These are phyloP conservation scores for Dilophus febrilis DNA, from an alignment of 2,888 invertebrate species.

Conservation along the genomic window DNA sequence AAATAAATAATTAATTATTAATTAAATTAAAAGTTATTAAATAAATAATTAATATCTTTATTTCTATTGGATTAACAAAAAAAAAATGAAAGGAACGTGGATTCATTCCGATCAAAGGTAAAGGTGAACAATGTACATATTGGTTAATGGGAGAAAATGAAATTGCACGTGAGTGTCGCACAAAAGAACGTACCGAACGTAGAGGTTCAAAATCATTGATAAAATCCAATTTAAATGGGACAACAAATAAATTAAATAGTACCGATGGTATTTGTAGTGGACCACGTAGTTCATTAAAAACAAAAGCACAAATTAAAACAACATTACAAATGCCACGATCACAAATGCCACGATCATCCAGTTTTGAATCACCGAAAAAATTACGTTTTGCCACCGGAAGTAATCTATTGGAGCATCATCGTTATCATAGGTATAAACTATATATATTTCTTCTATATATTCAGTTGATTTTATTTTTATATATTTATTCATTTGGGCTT, in stretches of 20 bases:
- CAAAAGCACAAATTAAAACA: no score
- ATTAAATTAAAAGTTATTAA: no score
- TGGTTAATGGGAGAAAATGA: slow-evolving; percentile 67
- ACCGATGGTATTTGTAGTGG: slow-evolving; percentile 22
- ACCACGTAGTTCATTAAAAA: slow-evolving; percentile 53
- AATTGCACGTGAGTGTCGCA: slow-evolving; percentile 36
- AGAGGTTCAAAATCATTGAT: slow-evolving; percentile 29
- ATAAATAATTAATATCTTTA: background rate
- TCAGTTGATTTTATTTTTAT: slow-evolving; percentile 1
- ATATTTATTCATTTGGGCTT: no score
- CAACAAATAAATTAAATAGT: slow-evolving; percentile 20
- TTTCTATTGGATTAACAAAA: background rate
- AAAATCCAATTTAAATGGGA: slow-evolving; percentile 23
- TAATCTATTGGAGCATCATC: slow-evolving; percentile 36
- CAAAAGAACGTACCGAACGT: slow-evolving; percentile 33
- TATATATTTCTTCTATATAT: no score
- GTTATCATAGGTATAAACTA: slow-evolving; percentile 25
- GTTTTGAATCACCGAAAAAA: slow-evolving; percentile 69
- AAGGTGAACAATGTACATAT: slow-evolving; percentile 65
- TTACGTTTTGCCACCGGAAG: slow-evolving; percentile 55
- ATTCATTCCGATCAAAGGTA: slow-evolving; percentile 64
- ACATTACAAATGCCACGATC: slow-evolving; percentile 35
- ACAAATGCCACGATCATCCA: slow-evolving; percentile 48
- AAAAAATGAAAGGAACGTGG: slow-evolving; percentile 44
- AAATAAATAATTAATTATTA: no score